Percentiles rank a stretch among this genome's conserved stretches.
Evolutionary conservation across 2,797 vertebrate genomes (phyloP).

Genomic region (Leptodactylus fallax): DNA sequence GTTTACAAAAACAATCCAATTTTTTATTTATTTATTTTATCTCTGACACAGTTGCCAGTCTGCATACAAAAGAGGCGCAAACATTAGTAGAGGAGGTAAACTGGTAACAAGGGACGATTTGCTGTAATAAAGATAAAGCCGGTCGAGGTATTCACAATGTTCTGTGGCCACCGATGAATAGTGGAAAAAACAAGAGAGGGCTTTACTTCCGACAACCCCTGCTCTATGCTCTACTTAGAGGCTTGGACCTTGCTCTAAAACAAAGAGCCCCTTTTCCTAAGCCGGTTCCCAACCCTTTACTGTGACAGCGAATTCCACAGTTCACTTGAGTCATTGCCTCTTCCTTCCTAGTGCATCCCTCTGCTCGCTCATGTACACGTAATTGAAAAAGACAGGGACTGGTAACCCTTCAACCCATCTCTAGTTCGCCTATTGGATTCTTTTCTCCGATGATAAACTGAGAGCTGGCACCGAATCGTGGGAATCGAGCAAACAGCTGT

Average conservation of each 20-base stretch:
- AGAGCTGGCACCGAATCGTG: constrained; percentile 55
- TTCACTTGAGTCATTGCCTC: constrained; percentile 46
- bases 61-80: constrained; percentile 23
- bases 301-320: constrained; percentile 44
- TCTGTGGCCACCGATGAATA: constrained; percentile 34
- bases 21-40: background rate
- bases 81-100: constrained; percentile 25
- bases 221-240: constrained; percentile 23
- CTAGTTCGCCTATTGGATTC: constrained; percentile 35
- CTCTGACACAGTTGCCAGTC: constrained; percentile 50
- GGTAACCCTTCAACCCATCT: constrained; percentile 45
- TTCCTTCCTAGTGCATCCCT: constrained; percentile 53
- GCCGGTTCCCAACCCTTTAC: constrained; percentile 47
- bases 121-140: constrained; percentile 32
- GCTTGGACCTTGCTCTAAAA: constrained; percentile 38
- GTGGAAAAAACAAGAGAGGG: constrained; percentile 45
- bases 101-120: constrained; percentile 35
- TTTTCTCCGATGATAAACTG: constrained; percentile 43
- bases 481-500: constrained; percentile 63
- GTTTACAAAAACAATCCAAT: constrained; percentile 19
- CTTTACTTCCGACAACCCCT: constrained; percentile 38
- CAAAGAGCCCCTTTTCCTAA: constrained; percentile 34
- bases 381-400: constrained; percentile 50
- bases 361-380: constrained; percentile 37
- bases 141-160: constrained; percentile 33